A percentile compares a stretch with the other conserved stretches of the same genome.
phyloP scores from a whole-genome alignment of 2,888 invertebrate genomes.

The Pseudanteris insignis region DNA sequence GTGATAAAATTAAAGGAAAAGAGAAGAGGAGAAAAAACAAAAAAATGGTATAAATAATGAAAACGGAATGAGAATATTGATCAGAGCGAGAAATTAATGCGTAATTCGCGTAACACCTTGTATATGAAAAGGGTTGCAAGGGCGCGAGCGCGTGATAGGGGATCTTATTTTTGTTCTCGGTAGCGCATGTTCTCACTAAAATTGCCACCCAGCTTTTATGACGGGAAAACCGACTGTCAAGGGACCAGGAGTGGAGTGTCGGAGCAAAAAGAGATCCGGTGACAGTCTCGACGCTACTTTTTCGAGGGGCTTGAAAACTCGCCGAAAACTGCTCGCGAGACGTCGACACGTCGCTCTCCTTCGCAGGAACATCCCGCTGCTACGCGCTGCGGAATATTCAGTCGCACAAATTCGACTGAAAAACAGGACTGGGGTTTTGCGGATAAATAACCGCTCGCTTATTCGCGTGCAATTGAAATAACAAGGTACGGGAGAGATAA shows the following conservation, averaged over 20 bases:
- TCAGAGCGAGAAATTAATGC: constrained; percentile 27
- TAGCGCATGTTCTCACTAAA: constrained; percentile 44
- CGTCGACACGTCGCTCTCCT: constrained; percentile 11
- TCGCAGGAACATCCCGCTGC: not conserved
- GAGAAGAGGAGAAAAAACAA: not conserved
- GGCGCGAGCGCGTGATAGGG: constrained; percentile 40
- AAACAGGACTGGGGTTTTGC: not conserved
- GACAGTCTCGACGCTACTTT: constrained; percentile 45
- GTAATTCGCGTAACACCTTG: constrained; percentile 37
- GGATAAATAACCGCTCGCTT: not conserved
- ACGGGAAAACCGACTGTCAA: constrained; percentile 42
- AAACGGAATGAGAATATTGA: constrained; percentile 27
- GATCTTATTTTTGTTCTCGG: constrained; percentile 47
- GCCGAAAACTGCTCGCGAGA: constrained; percentile 34
- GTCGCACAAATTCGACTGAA: not conserved
- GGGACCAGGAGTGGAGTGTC: constrained; percentile 45
- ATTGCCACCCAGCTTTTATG: constrained; percentile 46
- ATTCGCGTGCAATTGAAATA: too few relatives aligned
- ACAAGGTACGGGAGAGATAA: too few relatives aligned
- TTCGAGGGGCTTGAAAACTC: constrained; percentile 44
- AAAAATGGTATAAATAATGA: not conserved
- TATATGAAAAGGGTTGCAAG: constrained; percentile 41
- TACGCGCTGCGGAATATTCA: not conserved
- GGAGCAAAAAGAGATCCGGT: constrained; percentile 44
- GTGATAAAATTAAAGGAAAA: not conserved